Conservation (phyloP, 2,797 vertebrate genomes). For the Hafferia zeledoni region DNA sequence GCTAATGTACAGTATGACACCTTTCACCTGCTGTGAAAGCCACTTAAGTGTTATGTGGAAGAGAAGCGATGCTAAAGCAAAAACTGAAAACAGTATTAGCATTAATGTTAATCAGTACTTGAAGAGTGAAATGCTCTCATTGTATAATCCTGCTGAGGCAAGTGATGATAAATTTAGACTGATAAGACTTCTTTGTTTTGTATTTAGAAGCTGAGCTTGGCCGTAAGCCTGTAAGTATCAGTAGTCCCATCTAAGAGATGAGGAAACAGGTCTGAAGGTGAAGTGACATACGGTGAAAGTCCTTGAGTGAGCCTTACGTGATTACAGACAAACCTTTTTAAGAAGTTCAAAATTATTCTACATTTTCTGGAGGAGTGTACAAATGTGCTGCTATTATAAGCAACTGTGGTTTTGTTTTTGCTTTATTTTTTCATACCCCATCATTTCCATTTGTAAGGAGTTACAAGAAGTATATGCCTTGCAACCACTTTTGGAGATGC, state of each 20-base stretch:
- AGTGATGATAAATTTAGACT: slow-evolving; percentile 9
- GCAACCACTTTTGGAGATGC: neutral
- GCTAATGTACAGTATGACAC: neutral
- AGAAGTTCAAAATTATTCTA: neutral
- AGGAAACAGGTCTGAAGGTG: neutral
- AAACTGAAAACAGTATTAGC: neutral
- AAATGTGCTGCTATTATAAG: slow-evolving; percentile 2
- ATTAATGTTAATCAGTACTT: neutral
- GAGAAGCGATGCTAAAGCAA: neutral
- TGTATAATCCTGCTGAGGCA: slow-evolving; percentile 10
- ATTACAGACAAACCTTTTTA: neutral
- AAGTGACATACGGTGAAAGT: neutral
- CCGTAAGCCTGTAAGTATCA: neutral
- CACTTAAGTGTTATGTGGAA: neutral
- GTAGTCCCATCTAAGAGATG: neutral
- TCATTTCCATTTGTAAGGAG: slow-evolving; percentile 17
- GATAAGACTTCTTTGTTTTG: neutral
- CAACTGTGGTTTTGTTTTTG: neutral
- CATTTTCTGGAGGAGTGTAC: neutral
- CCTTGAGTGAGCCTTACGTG: neutral
- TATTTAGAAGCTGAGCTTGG: slow-evolving; percentile 9
- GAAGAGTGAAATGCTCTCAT: neutral
- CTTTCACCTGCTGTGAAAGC: neutral
- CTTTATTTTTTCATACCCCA: neutral
- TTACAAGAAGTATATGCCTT: neutral